Evolutionary conservation across 1,140 invertebrate genomes (phyloP).

Genomic region (Drosophila takahashii): DNA sequence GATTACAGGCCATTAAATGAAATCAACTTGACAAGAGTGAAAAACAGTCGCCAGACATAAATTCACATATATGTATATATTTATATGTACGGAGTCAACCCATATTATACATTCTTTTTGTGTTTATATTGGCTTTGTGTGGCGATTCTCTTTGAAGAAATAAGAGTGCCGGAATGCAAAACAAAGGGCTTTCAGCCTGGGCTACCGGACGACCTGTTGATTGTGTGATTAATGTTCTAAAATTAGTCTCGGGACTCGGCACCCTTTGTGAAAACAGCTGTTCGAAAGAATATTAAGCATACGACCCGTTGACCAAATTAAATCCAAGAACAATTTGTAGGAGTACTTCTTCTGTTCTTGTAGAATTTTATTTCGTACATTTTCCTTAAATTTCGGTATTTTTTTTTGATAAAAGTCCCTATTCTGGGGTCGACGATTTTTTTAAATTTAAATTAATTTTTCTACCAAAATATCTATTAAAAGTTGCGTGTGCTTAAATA

Average conservation of each 20-base stretch:
- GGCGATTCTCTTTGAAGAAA: slow-evolving; percentile 1
- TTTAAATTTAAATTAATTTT: slow-evolving; percentile 1
- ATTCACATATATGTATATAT: neutral
- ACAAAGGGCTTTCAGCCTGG: slow-evolving; percentile 16
- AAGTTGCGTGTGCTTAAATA: slow-evolving; percentile 5
- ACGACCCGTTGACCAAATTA: slow-evolving; percentile 1
- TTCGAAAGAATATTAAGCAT: slow-evolving; percentile 3
- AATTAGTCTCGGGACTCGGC: neutral
- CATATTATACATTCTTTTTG: slow-evolving; percentile 18
- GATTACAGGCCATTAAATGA: slow-evolving; percentile 54
- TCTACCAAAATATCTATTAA: slow-evolving; percentile 5
- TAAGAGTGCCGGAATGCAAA: slow-evolving; percentile 11
- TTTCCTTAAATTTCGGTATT: slow-evolving; percentile 4
- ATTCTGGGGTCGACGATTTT: no score
- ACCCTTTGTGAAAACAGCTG: neutral
- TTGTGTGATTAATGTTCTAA: slow-evolving; percentile 10
- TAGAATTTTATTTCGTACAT: neutral
- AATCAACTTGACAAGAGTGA: slow-evolving; percentile 37
- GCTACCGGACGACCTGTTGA: slow-evolving; percentile 15
- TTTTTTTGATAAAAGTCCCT: no score
- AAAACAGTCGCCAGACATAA: slow-evolving; percentile 27
- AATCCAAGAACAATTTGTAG: neutral
- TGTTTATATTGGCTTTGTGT: slow-evolving; percentile 32
- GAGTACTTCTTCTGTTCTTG: no score
- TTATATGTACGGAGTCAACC: neutral